Base-by-base conservation (phyloP, 2,888 invertebrate genomes). In the Biston betularia region DNA sequence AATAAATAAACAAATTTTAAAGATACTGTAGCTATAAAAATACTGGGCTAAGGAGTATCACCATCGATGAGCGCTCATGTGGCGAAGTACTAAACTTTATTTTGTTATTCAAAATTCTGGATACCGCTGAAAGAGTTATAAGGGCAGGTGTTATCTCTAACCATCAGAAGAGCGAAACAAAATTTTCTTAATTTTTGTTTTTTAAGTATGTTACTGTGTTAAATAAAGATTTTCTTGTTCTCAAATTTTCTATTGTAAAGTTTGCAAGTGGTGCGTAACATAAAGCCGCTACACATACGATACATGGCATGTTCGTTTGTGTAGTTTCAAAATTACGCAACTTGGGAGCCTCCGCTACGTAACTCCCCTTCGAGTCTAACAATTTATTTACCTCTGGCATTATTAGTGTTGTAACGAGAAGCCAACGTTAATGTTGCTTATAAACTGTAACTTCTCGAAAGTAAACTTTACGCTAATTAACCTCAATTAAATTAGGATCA, bases 311-410 rank as follows among this genome's bases (percentile, higher is more conserved):
- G 46, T 77, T 77, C 69, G 65, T 65, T 70, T 60, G 68, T 75
- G 75, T 73, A 79, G 73, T 76, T 81, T 14, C 34, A 34, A 56
- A 45, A 79, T 81, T 79, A 77, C 71, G 71, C 69, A 82, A 82
- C 75, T 83, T 77, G 35, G 65, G 69, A 72, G 73, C 73, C 70
- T 70, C 70, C 72, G 71, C 70, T 68, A 69, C 72, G 75, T 72
- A 80, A 80, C 73, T 81, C 81, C 50, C 66, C 65, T 70, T 70
- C 68, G 75, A 76, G 74, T 74, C 59, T 63, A 77, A 76, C 78
- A 79, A 78, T 78, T 77, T 79, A 79, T 80, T 81, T 80, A 77
- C 76, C 76, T 74, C 70, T 75, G 69, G 74, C 72, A 75, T 80
- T 80, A 82, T 78, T 77, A 79, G 74, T 73, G 75, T 75, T 73